Evolutionary conservation across 2,888 invertebrate genomes (phyloP).

Genomic region (Sarcophaga variegata): DNA sequence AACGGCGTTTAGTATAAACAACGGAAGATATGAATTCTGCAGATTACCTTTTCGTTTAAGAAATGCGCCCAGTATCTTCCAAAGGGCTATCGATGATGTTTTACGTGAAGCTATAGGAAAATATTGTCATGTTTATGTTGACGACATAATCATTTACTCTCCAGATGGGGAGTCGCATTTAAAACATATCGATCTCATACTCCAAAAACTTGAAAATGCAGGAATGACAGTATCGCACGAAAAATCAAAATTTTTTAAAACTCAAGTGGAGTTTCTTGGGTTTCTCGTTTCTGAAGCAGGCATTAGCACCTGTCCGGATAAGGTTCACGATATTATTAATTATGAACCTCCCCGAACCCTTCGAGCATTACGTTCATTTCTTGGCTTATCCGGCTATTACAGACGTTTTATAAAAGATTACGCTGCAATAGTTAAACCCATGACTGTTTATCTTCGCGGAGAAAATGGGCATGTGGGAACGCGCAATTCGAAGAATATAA

Average conservation of each 20-base stretch:
- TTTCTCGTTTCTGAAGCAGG: conserved; percentile 1
- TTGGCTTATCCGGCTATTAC: conserved; percentile 20
- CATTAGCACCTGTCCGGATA: conserved; percentile 13
- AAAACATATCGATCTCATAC: background rate
- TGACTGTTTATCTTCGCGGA: conserved; percentile 13
- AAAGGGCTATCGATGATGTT: too few relatives aligned
- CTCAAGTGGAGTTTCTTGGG: conserved; percentile 1
- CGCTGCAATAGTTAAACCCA: background rate
- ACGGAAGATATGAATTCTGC: too few relatives aligned
- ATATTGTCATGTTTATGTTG: conserved; percentile 6
- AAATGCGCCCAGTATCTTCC: background rate
- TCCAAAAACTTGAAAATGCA: background rate
- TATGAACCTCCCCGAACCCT: conserved; percentile 5
- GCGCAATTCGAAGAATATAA: conserved; percentile 4
- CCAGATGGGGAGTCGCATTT: background rate
- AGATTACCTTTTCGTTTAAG: background rate
- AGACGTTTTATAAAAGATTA: conserved; percentile 18
- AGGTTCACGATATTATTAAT: conserved; percentile 12
- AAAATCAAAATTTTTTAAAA: conserved; percentile 23
- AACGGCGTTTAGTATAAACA: background rate
- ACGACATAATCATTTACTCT: conserved; percentile 25
- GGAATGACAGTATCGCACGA: background rate
- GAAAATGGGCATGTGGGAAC: conserved; percentile 24
- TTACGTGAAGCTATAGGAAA: conserved; percentile 6
- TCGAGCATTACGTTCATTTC: conserved; percentile 16